Conservation (phyloP, 2,113 vertebrate species). For the Etia nguti region DNA sequence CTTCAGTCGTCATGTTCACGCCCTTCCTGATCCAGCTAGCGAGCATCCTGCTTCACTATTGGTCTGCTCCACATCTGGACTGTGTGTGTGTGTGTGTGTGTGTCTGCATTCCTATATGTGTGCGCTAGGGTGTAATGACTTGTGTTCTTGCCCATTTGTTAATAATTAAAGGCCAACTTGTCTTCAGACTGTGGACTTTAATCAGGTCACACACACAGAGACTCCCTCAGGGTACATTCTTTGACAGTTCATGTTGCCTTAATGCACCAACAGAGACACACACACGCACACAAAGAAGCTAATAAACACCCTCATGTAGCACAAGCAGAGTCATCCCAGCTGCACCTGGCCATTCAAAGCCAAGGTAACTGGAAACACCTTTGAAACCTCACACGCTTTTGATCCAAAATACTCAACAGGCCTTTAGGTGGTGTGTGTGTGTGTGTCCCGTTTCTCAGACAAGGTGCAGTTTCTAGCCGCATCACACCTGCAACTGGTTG, state of each 20-base stretch:
- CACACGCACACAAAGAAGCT: background rate
- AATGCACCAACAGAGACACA: slow-evolving; percentile 3
- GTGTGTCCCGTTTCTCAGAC: background rate
- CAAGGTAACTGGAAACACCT: slow-evolving; percentile 39
- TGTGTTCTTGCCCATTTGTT: slow-evolving; percentile 54
- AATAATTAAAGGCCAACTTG: slow-evolving; percentile 68
- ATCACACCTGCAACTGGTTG: background rate
- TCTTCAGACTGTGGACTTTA: slow-evolving; percentile 63
- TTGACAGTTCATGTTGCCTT: slow-evolving; percentile 43
- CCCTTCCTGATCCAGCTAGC: slow-evolving; percentile 56
- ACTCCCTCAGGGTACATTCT: slow-evolving; percentile 46
- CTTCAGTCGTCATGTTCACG: slow-evolving; percentile 48
- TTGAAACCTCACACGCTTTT: slow-evolving; percentile 36
- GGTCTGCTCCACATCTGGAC: slow-evolving; percentile 11
- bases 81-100: background rate
- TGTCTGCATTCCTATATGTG: background rate
- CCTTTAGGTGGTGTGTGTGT: background rate
- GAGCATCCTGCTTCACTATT: slow-evolving; percentile 37
- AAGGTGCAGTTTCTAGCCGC: background rate
- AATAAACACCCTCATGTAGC: background rate
- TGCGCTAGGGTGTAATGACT: slow-evolving; percentile 4
- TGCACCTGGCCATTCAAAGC: slow-evolving; percentile 46
- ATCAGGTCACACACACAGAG: slow-evolving; percentile 32
- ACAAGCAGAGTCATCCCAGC: slow-evolving; percentile 29
- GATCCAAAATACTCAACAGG: background rate